Evolutionary conservation across 2,113 vertebrate genomes (phyloP), one percentile per base, ranked within the genome.

Genomic region (Lichenostomus cassidix): DNA sequence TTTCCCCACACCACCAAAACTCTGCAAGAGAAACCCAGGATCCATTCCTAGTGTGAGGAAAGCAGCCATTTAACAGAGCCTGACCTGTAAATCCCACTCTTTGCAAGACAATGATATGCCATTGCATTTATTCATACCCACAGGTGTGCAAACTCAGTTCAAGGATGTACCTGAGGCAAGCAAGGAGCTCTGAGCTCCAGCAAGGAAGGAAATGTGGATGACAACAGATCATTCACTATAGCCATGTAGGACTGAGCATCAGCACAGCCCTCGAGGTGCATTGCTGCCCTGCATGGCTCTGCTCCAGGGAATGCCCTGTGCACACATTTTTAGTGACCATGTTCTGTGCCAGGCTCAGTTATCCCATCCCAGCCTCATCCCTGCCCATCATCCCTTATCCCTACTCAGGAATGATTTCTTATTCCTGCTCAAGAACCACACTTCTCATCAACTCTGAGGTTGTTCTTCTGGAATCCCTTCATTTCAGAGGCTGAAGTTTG

Each of bases 211-310:
- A 50, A 68, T 5, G 10, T 37, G 15, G 27, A 50, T 55, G 47
- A 83, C 70, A 91, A 42, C 9, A 90, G 27, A 71, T 9, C 18
- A 21, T 20, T 74, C 35, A 78, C 25, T 37, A 44, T 10, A 78
- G 63, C 41, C 24, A 28, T 11, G 18, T 8, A 52, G 13, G 23
- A 58, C 41, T 24, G 31, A 39, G 41, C 31, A 87, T 15, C 58
- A 60, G 5, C 52, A 87, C 18, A 84, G 19, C 4, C 47, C 27
- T 81, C 0, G 0, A 77, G 19, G 11, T 10, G 18, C 3, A 0
- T 22, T 63, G 35, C 35, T 47, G 16, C 33, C 42, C 62, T 50
- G 33, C 41, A 4, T 5, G 42, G 8, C 15, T 42, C 16, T 7
- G 25, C 44, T 49, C n/a, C 31, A 44, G 25, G 5, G 6, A 91